phyloP scores from a whole-genome alignment of 2,797 vertebrate genomes.

The Mus caroli region DNA sequence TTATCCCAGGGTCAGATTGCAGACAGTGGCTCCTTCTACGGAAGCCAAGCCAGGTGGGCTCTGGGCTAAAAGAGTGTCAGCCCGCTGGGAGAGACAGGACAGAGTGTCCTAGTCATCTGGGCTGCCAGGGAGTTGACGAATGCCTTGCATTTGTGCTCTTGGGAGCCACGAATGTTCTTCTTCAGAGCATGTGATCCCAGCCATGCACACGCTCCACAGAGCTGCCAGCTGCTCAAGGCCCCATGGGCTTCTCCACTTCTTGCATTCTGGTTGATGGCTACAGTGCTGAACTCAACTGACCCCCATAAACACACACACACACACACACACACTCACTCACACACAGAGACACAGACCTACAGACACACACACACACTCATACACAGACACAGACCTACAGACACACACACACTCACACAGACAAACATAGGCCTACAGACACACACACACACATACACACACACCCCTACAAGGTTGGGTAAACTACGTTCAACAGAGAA shows the following conservation, averaged over 20 bases:
- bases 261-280: slow-evolving; percentile 28
- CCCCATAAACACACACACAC: background rate
- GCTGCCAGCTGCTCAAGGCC: slow-evolving; percentile 36
- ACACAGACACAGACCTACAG: background rate
- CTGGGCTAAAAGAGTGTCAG: slow-evolving; percentile 54
- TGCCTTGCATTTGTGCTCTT: slow-evolving; percentile 54
- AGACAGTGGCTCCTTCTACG: slow-evolving; percentile 31
- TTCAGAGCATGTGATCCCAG: background rate
- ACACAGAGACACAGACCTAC: background rate
- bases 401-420: background rate
- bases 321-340: background rate
- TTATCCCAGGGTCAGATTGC: slow-evolving; percentile 20
- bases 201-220: background rate
- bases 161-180: slow-evolving; percentile 34
- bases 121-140: slow-evolving; percentile 59
- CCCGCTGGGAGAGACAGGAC: slow-evolving; percentile 58
- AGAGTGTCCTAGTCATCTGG: slow-evolving; percentile 54
- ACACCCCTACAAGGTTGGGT: background rate
- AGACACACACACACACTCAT: background rate
- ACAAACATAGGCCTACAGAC: background rate
- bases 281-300: slow-evolving; percentile 40
- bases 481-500: background rate
- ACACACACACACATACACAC: background rate
- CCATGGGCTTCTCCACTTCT: background rate
- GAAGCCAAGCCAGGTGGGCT: slow-evolving; percentile 69